These are phyloP conservation scores for Amphibalanus amphitrite DNA, from an alignment of 1,140 invertebrate species.

Conservation along the genomic window DNA sequence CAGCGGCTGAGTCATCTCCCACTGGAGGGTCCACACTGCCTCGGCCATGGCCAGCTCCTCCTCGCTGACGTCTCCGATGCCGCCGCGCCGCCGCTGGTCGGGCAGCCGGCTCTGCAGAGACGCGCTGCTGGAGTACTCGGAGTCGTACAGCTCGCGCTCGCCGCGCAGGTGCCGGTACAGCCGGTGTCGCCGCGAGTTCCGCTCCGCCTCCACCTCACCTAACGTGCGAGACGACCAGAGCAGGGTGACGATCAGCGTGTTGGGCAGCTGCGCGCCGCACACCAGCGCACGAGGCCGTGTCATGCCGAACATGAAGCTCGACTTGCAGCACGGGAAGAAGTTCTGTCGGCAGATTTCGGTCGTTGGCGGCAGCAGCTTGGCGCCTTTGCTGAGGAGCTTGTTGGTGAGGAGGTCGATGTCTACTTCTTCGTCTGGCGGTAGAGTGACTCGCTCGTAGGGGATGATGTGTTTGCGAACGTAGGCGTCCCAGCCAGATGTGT, in stretches of 20 bases:
- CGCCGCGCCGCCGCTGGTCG: no score
- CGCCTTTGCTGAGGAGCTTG: neutral
- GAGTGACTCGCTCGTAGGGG: neutral
- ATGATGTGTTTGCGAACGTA: neutral
- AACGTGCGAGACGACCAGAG: neutral
- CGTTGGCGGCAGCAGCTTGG: neutral
- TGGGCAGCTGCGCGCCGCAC: neutral
- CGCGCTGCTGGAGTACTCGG: no score
- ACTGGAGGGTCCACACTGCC: neutral
- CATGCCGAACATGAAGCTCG: neutral
- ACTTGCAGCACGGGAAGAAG: neutral
- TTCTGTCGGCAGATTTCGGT: neutral
- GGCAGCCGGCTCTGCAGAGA: no score
- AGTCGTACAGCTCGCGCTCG: no score
- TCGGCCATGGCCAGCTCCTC: neutral
- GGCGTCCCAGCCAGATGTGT: neutral
- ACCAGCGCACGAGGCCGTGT: neutral
- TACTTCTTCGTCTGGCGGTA: neutral
- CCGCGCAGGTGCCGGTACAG: neutral
- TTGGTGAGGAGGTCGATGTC: neutral
- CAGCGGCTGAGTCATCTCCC: neutral
- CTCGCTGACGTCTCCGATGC: neutral
- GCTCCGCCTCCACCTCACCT: neutral
- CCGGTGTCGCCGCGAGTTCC: no score
- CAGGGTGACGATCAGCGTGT: neutral